Evolutionary conservation across 2,888 invertebrate genomes (phyloP), one percentile per base, ranked within the genome.

Genomic region (Epistrophe grossulariae): DNA sequence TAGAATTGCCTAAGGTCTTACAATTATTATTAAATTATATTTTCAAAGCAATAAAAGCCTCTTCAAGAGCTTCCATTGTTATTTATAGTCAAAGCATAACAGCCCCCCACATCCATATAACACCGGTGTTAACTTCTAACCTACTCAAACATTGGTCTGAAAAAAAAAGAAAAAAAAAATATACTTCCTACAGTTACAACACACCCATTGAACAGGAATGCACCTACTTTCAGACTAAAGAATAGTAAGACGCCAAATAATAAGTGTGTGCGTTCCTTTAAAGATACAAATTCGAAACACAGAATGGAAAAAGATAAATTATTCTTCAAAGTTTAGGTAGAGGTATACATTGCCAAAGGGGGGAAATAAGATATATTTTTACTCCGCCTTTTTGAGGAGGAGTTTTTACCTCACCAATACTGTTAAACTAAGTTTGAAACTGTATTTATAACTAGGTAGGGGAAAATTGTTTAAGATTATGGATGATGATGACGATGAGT

Each of bases 321-420:
- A 62, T 73, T 81, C 60, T 43, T 73, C 48, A 28, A 72, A 78
- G 70, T 78, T 70, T 68, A 24, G n/a, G n/a, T 24, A 24, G 24
- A 28, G n/a, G n/a, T n/a, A n/a, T 35, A 9, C 35, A 15, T 60
- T 8, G 45, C 60, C 11, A 50, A 64, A 50, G 59, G 60, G 72
- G 74, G 11, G 4, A 11, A 79, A 71, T 82, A 70, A 82, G 82
- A 82, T 77, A 79, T 77, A 82, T 79, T 60, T 24, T 74, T 79
- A 83, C 87, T 79, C 87, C 87, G 87, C 87, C 87, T 83, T 83
- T 87, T 83, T 45, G 62, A 83, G 87, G 87, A 87, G 87, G 87
- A 87, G 87, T 76, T 83, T 45, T 52, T 40, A n/a, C 19, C 38
- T 10, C 74, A 87, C 82, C 43, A 82, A 87, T 45, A 87, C 81